A percentile compares a stretch with the other conserved stretches of the same genome.
These are phyloP conservation scores for Eurois occulta DNA, from an alignment of 2,888 invertebrate genomes.

Conservation along the genomic window DNA sequence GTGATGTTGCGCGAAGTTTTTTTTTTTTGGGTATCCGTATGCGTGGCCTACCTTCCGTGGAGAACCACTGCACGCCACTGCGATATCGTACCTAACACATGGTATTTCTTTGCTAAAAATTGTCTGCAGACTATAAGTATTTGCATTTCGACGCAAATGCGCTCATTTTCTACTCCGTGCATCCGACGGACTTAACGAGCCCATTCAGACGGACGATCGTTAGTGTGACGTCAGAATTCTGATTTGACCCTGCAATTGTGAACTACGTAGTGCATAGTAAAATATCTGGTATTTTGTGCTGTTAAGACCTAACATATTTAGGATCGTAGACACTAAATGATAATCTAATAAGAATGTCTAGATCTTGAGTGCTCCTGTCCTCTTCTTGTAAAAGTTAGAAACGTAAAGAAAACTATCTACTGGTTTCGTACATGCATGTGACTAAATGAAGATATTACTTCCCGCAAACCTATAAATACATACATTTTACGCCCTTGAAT, in stretches of 20 bases:
- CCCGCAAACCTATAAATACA: not conserved
- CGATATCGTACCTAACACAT: not conserved
- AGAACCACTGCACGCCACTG: no score
- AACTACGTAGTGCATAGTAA: constrained; percentile 4
- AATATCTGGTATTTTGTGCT: not conserved
- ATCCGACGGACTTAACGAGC: constrained; percentile 64
- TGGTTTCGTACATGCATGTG: not conserved
- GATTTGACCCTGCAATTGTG: constrained; percentile 47
- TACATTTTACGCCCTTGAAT: not conserved
- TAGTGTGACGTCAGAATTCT: constrained; percentile 61
- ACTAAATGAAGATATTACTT: constrained; percentile 4
- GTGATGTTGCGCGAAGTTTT: no score
- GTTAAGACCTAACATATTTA: not conserved
- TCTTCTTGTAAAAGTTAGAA: no score
- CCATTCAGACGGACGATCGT: constrained; percentile 63
- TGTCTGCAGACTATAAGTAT: not conserved
- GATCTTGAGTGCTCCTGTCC: not conserved
- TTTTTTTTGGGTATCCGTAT: no score
- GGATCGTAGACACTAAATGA: not conserved
- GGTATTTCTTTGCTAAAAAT: not conserved
- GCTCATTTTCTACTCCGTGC: constrained; percentile 25
- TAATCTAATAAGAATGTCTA: not conserved
- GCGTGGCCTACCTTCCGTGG: no score
- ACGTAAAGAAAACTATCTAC: not conserved
- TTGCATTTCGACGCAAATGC: constrained; percentile 2